Evolutionary conservation across 2,797 vertebrate genomes (phyloP).

Genomic region (Rhabdophis nuchalis): DNA sequence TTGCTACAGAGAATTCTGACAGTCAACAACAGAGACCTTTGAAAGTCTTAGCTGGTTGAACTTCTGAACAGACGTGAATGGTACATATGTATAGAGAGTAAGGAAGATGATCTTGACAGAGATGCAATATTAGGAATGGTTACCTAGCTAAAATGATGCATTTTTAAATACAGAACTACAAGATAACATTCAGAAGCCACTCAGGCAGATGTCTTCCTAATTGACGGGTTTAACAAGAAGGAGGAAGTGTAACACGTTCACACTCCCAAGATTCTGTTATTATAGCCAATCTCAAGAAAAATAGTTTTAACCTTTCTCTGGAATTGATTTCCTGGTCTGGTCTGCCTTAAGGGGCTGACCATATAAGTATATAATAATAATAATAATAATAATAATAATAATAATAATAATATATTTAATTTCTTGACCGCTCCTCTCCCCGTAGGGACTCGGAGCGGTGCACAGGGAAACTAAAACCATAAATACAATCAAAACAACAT

Average conservation of each 20-base stretch:
- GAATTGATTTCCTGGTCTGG: not conserved
- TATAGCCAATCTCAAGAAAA: not conserved
- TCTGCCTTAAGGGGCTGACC: not conserved
- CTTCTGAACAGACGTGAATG: not conserved
- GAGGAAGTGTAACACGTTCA: not conserved
- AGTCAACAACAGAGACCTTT: not conserved
- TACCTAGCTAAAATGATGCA: not conserved
- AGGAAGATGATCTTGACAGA: not conserved
- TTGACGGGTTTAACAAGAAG: not conserved
- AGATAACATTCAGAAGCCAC: not conserved
- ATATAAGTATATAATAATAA: too few relatives aligned
- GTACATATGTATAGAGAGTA: not conserved
- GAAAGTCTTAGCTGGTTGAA: slow-evolving; percentile 15
- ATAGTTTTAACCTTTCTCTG: not conserved
- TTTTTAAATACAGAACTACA: not conserved
- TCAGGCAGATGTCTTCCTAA: not conserved
- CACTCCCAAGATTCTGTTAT: not conserved
- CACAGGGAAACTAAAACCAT: too few relatives aligned
- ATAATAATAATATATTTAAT: too few relatives aligned
- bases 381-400: too few relatives aligned
- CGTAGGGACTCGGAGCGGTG: too few relatives aligned
- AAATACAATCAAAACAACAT: too few relatives aligned
- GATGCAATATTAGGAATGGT: not conserved
- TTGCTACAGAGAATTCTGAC: not conserved
- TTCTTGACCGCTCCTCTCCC: too few relatives aligned